A percentile compares a stretch with the other conserved stretches of the same genome.
Conservation (phyloP, 2,888 invertebrate species). For the Cremastinae sp. region DNA sequence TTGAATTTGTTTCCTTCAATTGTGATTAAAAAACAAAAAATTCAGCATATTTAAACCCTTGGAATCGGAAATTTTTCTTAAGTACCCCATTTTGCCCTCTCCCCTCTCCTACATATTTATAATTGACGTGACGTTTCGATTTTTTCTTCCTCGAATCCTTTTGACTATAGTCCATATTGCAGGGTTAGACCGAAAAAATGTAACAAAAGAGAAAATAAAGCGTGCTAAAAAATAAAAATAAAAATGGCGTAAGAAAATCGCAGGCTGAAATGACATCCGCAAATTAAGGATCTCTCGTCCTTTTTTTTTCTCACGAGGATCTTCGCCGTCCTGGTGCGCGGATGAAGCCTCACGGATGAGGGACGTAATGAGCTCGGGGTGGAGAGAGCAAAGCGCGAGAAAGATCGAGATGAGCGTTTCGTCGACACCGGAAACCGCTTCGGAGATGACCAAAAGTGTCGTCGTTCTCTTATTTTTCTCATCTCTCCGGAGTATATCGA, state of each 20-base stretch:
- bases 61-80: too few species aligned
- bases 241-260: conserved; percentile 11
- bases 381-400: conserved; percentile 1
- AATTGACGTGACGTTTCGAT: conserved; percentile 39
- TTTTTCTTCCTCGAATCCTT: neutral
- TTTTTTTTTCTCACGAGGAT: conserved; percentile 27
- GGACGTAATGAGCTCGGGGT: conserved; percentile 52
- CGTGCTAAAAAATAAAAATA: conserved; percentile 12
- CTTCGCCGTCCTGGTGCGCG: conserved; percentile 13
- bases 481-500: conserved; percentile 73
- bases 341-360: neutral
- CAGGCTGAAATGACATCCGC: conserved; percentile 41
- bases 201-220: neutral
- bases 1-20: too few species aligned
- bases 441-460: conserved; percentile 45
- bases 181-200: conserved; percentile 2
- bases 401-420: conserved; percentile 9
- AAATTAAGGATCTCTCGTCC: conserved; percentile 51
- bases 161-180: conserved; percentile 30
- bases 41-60: too few species aligned
- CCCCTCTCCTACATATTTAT: conserved; percentile 22
- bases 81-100: too few species aligned
- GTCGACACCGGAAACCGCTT: conserved; percentile 74
- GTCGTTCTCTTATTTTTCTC: conserved; percentile 68
- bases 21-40: too few species aligned